phyloP scores from a whole-genome alignment of 2,888 invertebrate genomes.

The Celastrina argiolus region DNA sequence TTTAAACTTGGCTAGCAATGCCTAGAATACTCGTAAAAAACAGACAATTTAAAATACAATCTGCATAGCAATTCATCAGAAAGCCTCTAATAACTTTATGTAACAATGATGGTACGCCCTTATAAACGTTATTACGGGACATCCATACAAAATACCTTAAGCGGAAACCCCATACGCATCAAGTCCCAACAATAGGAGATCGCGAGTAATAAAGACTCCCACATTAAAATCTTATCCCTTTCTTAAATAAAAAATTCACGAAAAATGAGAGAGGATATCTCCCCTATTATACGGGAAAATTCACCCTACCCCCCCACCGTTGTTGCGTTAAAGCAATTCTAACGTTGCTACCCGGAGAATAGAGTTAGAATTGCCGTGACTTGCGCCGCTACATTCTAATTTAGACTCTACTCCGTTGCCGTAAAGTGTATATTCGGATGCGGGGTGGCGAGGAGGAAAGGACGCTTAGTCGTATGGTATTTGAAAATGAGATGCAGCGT shows the following conservation, averaged over 20 bases:
- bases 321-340: conserved; percentile 56
- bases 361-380: conserved; percentile 63
- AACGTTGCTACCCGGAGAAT: conserved; percentile 58
- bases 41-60: background rate
- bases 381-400: conserved; percentile 36
- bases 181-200: conserved; percentile 66
- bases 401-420: conserved; percentile 41
- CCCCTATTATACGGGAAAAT: conserved; percentile 65
- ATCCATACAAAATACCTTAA: conserved; percentile 72
- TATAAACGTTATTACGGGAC: conserved; percentile 64
- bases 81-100: conserved; percentile 1
- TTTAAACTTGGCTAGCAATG: too few species aligned
- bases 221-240: conserved; percentile 79
- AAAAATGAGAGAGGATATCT: conserved; percentile 72
- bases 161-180: conserved; percentile 74
- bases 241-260: conserved; percentile 79
- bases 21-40: background rate
- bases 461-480: conserved; percentile 60
- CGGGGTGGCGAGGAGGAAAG: conserved; percentile 49
- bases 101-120: conserved; percentile 38
- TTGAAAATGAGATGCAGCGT: conserved; percentile 77
- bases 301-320: conserved; percentile 45
- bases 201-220: conserved; percentile 73
- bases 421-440: conserved; percentile 55
- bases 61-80: background rate